Percentiles rank a stretch among this genome's conserved stretches.
phyloP scores from a whole-genome alignment of 2,797 vertebrate species.

The Chaetophractus vellerosus region DNA sequence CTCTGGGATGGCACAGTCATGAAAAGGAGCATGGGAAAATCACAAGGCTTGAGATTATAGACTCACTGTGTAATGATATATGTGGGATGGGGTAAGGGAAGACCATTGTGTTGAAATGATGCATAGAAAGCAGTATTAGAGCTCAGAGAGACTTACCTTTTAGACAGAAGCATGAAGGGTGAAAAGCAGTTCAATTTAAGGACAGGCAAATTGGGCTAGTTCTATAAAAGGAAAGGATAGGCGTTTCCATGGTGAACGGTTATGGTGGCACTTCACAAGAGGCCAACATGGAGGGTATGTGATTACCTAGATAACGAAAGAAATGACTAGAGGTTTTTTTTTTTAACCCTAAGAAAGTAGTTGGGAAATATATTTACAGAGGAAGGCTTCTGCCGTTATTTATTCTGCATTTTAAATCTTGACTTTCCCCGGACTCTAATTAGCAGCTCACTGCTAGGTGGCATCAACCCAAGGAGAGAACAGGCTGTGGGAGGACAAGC shows the following conservation, averaged over 20 bases:
- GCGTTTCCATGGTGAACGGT: background rate
- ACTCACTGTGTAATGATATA: background rate
- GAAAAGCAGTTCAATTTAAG: background rate
- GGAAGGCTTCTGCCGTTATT: background rate
- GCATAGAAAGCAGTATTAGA: background rate
- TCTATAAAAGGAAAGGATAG: background rate
- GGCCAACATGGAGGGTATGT: accelerated
- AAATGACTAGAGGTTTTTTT: background rate
- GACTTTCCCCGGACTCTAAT: background rate
- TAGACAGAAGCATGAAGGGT: background rate
- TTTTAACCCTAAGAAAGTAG: background rate
- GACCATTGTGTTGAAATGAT: background rate
- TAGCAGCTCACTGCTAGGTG: background rate
- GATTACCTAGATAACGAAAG: background rate
- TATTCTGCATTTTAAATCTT: constrained; percentile 1
- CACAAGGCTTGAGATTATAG: no score
- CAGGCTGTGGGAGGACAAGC: background rate
- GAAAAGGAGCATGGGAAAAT: background rate
- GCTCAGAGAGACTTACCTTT: background rate
- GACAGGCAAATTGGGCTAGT: background rate
- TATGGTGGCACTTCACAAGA: background rate
- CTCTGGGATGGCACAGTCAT: background rate
- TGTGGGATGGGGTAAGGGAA: background rate
- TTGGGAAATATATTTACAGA: background rate
- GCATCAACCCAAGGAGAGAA: background rate